A percentile compares a stretch with the other conserved stretches of the same genome.
These are phyloP conservation scores for Laterallus jamaicensis DNA, from an alignment of 2,113 vertebrate species.

Conservation along the genomic window DNA sequence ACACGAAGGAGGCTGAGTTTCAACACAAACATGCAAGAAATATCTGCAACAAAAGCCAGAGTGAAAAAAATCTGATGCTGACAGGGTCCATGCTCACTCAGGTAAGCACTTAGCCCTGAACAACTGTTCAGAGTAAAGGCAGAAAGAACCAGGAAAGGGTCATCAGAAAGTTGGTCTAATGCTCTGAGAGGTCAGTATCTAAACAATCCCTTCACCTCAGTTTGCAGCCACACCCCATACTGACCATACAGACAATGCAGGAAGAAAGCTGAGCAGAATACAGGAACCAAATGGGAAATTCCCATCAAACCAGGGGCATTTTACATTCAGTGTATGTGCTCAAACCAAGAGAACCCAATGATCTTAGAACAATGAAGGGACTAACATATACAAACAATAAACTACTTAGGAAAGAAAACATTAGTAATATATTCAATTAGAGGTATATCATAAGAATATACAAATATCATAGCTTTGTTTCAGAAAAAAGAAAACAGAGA, in stretches of 20 bases:
- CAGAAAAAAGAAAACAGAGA: not conserved
- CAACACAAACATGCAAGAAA: not conserved
- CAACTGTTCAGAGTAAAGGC: not conserved
- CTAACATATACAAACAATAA: not conserved
- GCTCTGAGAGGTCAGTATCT: not conserved
- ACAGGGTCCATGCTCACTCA: not conserved
- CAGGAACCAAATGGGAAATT: not conserved
- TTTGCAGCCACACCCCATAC: not conserved
- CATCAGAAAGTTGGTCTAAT: not conserved
- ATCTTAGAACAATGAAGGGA: not conserved
- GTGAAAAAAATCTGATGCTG: not conserved
- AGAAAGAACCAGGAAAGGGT: not conserved
- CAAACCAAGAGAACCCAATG: not conserved
- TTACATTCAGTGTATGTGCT: no score
- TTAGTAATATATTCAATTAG: not conserved
- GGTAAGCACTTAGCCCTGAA: not conserved
- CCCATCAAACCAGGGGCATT: fast-evolving
- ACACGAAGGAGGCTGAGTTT: not conserved
- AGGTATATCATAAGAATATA: not conserved
- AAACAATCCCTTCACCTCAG: not conserved
- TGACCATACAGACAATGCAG: not conserved
- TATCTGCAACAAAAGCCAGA: not conserved
- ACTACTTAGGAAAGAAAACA: not conserved
- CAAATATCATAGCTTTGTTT: not conserved
- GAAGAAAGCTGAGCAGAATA: not conserved